Conservation (phyloP, 37 sponge, comb jelly and placozoan species). For the Mnemiopsis leidyi region DNA sequence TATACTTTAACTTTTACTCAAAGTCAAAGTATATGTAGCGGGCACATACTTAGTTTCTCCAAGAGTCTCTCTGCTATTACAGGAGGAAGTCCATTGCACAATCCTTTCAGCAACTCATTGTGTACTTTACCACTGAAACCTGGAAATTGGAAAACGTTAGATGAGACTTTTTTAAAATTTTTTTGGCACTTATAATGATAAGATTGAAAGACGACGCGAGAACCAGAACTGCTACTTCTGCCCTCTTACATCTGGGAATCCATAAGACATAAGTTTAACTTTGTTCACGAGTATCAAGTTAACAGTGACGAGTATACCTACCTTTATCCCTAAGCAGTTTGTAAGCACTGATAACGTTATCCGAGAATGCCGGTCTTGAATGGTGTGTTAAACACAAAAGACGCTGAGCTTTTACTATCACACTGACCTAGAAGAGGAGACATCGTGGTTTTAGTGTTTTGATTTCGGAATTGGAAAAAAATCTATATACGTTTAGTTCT, state of each 20-base stretch:
- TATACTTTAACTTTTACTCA: too few species aligned
- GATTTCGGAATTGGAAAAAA: too few species aligned
- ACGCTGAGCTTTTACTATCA: background rate
- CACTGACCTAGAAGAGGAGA: slow-evolving; percentile 44
- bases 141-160: too few species aligned
- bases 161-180: too few species aligned
- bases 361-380: slow-evolving; percentile 30
- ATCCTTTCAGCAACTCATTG: slow-evolving; percentile 20
- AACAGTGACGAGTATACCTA: background rate
- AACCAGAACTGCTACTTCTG: too few species aligned
- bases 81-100: slow-evolving; percentile 40
- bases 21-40: too few species aligned
- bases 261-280: too few species aligned
- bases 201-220: too few species aligned
- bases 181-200: too few species aligned
- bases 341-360: slow-evolving; percentile 32
- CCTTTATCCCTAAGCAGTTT: slow-evolving; percentile 29
- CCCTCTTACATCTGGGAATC: too few species aligned
- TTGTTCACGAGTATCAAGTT: too few species aligned
- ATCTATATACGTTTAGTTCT: too few species aligned
- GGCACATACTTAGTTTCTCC: background rate
- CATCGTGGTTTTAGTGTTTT: background rate
- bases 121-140: slow-evolving; percentile 29
- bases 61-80: slow-evolving; percentile 23
- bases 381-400: slow-evolving; percentile 33